Percentiles rank a stretch among this genome's conserved stretches.
Evolutionary conservation across 2,888 invertebrate genomes (phyloP).

Genomic region (Metacarcinus magister): DNA sequence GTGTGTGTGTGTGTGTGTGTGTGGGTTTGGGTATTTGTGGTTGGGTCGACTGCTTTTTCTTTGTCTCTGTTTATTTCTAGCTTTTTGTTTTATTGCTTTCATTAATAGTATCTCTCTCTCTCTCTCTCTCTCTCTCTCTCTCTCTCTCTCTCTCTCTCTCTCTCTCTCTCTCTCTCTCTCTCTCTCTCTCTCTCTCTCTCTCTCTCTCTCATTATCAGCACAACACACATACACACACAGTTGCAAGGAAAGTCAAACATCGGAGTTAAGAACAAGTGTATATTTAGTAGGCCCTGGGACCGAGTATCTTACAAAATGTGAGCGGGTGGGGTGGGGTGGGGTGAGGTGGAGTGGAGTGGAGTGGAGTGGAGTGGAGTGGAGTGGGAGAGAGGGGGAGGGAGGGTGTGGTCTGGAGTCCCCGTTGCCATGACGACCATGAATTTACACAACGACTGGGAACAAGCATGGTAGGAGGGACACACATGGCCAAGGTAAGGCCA

Average conservation of each 20-base stretch:
- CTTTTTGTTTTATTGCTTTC: background rate
- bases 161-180: background rate
- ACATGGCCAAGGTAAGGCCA: background rate
- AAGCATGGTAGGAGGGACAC: background rate
- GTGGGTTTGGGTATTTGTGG: background rate
- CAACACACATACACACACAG: background rate
- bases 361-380: background rate
- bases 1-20: background rate
- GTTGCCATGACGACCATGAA: slow-evolving; percentile 1
- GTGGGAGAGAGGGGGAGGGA: background rate
- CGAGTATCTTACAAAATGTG: slow-evolving; percentile 41
- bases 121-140: background rate
- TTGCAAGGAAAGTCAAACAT: background rate
- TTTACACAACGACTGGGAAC: background rate
- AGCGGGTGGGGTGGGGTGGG: background rate
- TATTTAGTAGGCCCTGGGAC: slow-evolving; percentile 29
- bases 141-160: background rate
- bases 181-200: background rate
- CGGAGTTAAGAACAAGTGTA: slow-evolving; percentile 6
- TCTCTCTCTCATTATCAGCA: background rate
- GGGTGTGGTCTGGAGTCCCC: background rate
- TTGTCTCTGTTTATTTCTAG: background rate
- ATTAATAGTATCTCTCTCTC: too few relatives aligned
- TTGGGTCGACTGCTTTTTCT: background rate
- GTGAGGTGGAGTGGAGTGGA: background rate